phyloP scores from a whole-genome alignment of 2,888 invertebrate genomes.

The Osmoderma eremita region DNA sequence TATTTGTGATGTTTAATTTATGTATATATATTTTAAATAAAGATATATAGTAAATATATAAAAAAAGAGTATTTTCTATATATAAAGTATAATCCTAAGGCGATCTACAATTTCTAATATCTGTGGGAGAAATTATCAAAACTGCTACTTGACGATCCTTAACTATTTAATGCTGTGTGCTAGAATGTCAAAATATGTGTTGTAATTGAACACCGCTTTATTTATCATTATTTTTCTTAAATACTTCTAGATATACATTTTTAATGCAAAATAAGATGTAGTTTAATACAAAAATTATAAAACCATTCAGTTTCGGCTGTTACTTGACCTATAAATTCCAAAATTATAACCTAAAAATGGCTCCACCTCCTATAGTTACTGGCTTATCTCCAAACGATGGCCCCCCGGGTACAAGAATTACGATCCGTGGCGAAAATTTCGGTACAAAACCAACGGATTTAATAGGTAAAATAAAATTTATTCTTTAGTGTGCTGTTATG shows the following conservation, averaged over 20 bases:
- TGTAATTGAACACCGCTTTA: neutral
- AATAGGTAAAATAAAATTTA: conserved; percentile 70
- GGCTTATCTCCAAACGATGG: conserved; percentile 99
- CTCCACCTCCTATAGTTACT: conserved; percentile 87
- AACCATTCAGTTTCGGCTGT: neutral
- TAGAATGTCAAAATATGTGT: conserved; percentile 19
- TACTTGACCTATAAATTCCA: conserved; percentile 7
- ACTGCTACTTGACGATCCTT: neutral
- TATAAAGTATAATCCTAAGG: neutral
- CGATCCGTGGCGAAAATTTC: conserved; percentile 94
- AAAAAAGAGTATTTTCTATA: no score
- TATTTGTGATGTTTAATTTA: conserved; percentile 55
- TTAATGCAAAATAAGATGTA: neutral
- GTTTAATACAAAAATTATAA: conserved; percentile 11
- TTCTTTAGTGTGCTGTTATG: neutral
- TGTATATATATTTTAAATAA: conserved; percentile 35
- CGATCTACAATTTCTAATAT: neutral
- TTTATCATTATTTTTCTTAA: neutral
- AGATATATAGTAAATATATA: conserved; percentile 17
- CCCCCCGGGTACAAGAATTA: conserved; percentile 94
- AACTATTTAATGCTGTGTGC: neutral
- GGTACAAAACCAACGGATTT: conserved; percentile 88
- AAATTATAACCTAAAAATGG: conserved; percentile 64
- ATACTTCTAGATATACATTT: neutral
- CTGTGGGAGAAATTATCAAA: neutral